Evolutionary conservation across 2,888 invertebrate genomes (phyloP).

Genomic region (Amphipoea lucens): DNA sequence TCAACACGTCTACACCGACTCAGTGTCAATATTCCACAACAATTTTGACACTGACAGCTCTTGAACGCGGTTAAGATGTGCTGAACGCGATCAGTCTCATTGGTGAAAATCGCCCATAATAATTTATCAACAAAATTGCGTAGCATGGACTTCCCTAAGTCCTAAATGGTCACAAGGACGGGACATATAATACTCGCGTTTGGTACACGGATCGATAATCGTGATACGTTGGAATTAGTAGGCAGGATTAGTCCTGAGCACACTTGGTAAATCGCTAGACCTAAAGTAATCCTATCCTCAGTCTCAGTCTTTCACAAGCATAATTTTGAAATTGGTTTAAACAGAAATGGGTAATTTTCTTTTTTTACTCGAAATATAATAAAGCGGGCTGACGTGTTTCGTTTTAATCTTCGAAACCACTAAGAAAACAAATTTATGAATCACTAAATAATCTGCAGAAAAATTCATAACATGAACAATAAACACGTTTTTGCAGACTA

Average conservation of each 20-base stretch:
- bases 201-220: neutral
- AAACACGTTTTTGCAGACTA: neutral
- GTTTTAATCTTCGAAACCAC: neutral
- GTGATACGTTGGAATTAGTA: neutral
- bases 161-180: neutral
- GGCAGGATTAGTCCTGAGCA: neutral
- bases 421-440: neutral
- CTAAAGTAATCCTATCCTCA: neutral
- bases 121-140: neutral
- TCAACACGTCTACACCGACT: neutral
- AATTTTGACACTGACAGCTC: neutral
- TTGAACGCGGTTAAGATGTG: neutral
- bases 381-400: neutral
- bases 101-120: neutral
- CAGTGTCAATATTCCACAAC: neutral
- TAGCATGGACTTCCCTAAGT: neutral
- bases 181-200: neutral
- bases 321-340: neutral
- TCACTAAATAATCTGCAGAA: neutral
- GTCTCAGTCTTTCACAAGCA: neutral
- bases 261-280: neutral
- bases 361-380: neutral
- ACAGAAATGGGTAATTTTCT: neutral
- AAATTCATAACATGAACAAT: neutral
- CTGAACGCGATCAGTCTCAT: too few relatives aligned